Evolutionary conservation across 1,140 invertebrate genomes (phyloP).

Genomic region (Cataglyphis hispanica): DNA sequence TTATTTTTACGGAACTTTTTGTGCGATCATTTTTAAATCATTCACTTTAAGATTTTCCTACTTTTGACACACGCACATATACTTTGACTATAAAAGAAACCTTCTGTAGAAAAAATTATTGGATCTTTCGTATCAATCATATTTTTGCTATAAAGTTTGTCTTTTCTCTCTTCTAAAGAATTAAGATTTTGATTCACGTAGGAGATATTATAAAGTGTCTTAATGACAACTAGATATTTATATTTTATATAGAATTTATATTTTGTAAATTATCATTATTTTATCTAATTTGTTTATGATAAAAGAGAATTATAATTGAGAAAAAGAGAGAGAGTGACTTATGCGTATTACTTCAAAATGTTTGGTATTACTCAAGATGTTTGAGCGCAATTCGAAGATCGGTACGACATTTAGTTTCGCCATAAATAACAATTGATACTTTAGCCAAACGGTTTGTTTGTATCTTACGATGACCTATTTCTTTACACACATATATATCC

Average conservation of each 20-base stretch:
- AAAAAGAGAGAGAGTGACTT: background rate
- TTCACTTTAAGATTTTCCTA: background rate
- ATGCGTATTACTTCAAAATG: background rate
- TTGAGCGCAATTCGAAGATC: background rate
- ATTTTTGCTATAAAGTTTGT: background rate
- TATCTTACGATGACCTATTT: conserved; percentile 64
- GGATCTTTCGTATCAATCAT: background rate
- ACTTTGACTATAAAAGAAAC: background rate
- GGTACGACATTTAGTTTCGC: conserved; percentile 46
- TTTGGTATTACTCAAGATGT: background rate
- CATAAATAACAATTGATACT: conserved; percentile 61
- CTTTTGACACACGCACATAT: background rate
- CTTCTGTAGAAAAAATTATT: background rate
- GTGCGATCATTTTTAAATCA: background rate
- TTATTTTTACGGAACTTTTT: background rate
- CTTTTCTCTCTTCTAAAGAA: background rate
- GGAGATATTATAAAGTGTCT: background rate
- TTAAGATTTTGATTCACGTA: background rate
- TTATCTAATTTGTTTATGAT: background rate
- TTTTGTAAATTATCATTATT: background rate
- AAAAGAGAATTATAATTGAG: background rate
- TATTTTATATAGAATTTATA: conserved; percentile 17
- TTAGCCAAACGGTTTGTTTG: conserved; percentile 68
- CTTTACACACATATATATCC: background rate
- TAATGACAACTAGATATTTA: too few relatives aligned